These are phyloP conservation scores for Mormyrops attenuatus DNA, from an alignment of 2,797 vertebrate genomes.

Conservation along the genomic window DNA sequence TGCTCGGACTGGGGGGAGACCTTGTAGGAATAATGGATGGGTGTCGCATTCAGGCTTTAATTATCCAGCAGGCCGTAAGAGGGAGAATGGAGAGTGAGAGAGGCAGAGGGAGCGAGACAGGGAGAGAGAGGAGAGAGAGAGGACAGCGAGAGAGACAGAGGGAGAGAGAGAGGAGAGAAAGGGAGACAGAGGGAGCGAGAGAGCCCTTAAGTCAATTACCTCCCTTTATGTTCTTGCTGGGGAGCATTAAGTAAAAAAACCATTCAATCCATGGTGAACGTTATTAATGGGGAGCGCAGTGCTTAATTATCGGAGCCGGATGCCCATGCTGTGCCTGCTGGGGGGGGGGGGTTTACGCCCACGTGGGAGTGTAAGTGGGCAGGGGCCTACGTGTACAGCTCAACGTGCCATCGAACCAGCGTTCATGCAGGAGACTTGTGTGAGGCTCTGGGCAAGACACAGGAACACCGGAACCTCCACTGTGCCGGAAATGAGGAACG, in stretches of 20 bases:
- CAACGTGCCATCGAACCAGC: background rate
- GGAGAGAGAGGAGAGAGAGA: background rate
- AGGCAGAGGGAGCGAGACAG: background rate
- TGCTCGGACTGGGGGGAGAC: background rate
- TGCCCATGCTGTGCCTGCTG: too few species aligned
- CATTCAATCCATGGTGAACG: background rate
- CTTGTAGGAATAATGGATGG: slow-evolving; percentile 1
- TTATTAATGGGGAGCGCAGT: slow-evolving; percentile 9
- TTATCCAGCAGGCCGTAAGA: background rate
- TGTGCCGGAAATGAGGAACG: background rate
- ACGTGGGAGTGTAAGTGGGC: background rate
- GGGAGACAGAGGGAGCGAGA: background rate
- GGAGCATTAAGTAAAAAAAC: slow-evolving; percentile 8
- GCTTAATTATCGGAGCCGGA: slow-evolving; percentile 18
- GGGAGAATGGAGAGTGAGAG: background rate
- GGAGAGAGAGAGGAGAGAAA: background rate
- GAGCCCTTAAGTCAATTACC: slow-evolving; percentile 21
- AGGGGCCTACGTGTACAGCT: background rate
- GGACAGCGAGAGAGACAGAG: background rate
- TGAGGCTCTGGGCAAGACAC: background rate
- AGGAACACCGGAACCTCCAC: background rate
- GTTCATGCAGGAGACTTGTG: background rate
- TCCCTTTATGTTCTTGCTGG: slow-evolving; percentile 11
- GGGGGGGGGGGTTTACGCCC: background rate
- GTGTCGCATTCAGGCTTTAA: slow-evolving; percentile 5